Base-by-base conservation (phyloP, 2,113 vertebrate genomes). In the Kryptolebias marmoratus region DNA sequence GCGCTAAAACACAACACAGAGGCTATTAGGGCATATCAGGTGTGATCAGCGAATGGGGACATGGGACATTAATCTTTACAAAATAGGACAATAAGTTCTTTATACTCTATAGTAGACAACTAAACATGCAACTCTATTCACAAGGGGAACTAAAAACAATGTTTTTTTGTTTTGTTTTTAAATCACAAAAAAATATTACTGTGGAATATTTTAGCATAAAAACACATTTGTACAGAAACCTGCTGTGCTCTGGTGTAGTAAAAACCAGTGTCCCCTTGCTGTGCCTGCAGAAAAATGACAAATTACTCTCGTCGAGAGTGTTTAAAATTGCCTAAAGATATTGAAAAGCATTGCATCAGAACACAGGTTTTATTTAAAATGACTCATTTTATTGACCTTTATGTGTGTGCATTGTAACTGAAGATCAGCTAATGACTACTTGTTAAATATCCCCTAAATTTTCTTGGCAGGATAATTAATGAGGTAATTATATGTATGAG, bases 371-470 rank as follows among this genome's bases (percentile, higher is more conserved):
- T 70, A 87, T 85, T 90, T 83, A 59, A 73, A 88, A 86, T 69
- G 80, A 87, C 86, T 91, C 86, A 79, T 77, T 64, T 77, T 77
- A 76, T 83, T 90, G 91, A 92, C 88, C 91, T 90, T 87, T 61
- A 45, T 81, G 84, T 67, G 64, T 64, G 71, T 75, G 79, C 71
- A 78, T 89, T 89, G 67, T 92, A 90, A 86, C 76, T 79, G 73
- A 89, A 90, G 84, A 91, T 89, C 87, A 89, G 87, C 86, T 90
- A 88, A 94, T 90, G 87, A 82, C 83, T 87, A 53, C 87, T 85
- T 87, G 86, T 92, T 89, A 92, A 89, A 90, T 82, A 79, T 86
- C 77, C 64, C 63, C 67, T 64, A 72, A 75, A 90, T 87, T 87
- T 69, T 73, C 14, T 42, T 79, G 82, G 54, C 75, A 80, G 69